Conservation (phyloP, 2,113 vertebrate species). For the Heliornis fulica region DNA sequence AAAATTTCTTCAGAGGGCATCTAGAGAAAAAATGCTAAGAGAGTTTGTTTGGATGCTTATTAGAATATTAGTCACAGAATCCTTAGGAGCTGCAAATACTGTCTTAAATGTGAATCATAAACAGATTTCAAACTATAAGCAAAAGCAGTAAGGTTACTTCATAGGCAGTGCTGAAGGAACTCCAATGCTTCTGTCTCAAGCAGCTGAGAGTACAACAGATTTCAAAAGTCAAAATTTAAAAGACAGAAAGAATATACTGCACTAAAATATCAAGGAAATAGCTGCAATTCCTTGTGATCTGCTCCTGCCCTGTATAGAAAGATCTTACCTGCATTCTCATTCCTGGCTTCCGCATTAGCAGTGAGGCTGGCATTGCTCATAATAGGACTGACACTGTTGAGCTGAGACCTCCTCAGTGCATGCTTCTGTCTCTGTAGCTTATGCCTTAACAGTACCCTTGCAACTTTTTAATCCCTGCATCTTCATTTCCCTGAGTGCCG, state of each 20-base stretch:
- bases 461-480: conserved; percentile 38
- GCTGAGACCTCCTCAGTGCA: conserved; percentile 16
- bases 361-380: conserved; percentile 10
- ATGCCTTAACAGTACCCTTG: conserved; percentile 13
- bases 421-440: background rate
- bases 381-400: background rate
- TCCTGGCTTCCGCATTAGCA: conserved; percentile 2
- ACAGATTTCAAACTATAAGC: background rate
- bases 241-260: background rate
- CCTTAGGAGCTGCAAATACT: background rate
- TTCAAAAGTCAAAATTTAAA: background rate
- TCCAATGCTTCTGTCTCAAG: background rate
- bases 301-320: conserved; percentile 6
- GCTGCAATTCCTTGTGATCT: background rate
- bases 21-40: conserved; percentile 11
- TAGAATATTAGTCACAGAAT: conserved; percentile 23
- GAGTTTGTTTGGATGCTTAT: background rate
- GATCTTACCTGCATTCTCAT: conserved; percentile 45
- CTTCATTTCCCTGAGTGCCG: conserved; percentile 33
- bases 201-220: background rate
- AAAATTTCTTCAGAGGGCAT: background rate
- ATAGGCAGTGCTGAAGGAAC: background rate
- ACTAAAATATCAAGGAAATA: background rate
- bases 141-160: background rate
- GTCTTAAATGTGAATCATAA: background rate